These are phyloP conservation scores for Luehdorfia chinensis DNA, from an alignment of 1,140 invertebrate species.

Conservation along the genomic window DNA sequence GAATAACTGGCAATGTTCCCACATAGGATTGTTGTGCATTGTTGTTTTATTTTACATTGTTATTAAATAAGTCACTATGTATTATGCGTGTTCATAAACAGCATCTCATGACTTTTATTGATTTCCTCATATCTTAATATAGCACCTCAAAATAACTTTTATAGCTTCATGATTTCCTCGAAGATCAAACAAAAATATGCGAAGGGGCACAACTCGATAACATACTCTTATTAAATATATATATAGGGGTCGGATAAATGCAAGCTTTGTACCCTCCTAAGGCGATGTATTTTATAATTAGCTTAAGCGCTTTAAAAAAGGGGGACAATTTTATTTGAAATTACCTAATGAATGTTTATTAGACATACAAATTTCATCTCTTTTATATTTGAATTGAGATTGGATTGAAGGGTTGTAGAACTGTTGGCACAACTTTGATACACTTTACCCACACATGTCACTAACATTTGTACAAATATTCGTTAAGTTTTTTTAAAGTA, in stretches of 20 bases:
- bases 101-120: no score
- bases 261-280: slow-evolving; percentile 31
- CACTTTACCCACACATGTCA: slow-evolving; percentile 28
- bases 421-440: slow-evolving; percentile 38
- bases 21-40: no score
- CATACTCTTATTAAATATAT: slow-evolving; percentile 46
- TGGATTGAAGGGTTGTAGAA: slow-evolving; percentile 45
- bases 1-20: no score
- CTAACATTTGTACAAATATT: slow-evolving; percentile 68
- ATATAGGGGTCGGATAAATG: slow-evolving; percentile 32
- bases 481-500: no score
- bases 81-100: no score
- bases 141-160: no score
- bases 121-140: no score
- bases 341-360: slow-evolving; percentile 72
- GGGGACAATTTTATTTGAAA: slow-evolving; percentile 57
- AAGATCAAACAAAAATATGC: slow-evolving; percentile 68
- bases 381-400: slow-evolving; percentile 67
- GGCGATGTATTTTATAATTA: slow-evolving; percentile 65
- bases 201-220: slow-evolving; percentile 48
- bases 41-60: no score
- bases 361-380: slow-evolving; percentile 57
- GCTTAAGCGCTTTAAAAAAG: slow-evolving; percentile 62
- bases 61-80: no score
- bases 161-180: no score